Evolutionary conservation across 2,888 invertebrate genomes (phyloP).

Genomic region (Malachius bipustulatus): DNA sequence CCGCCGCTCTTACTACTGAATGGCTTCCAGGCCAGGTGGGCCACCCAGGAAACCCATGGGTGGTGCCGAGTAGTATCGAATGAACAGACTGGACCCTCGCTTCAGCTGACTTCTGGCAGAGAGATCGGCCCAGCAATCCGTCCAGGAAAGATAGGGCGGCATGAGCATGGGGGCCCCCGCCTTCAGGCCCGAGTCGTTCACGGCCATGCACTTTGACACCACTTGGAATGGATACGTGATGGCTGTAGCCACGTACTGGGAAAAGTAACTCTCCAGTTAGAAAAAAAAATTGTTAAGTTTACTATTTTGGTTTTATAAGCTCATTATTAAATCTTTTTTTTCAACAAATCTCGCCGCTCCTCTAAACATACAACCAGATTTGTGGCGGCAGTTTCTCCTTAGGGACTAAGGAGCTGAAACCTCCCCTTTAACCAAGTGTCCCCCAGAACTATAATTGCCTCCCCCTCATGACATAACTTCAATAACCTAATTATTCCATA

Average conservation of each 20-base stretch:
- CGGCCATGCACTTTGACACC: constrained; percentile 83
- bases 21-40: no score
- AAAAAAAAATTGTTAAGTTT: constrained; percentile 2
- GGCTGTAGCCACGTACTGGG: constrained; percentile 65
- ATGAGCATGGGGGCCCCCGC: constrained; percentile 77
- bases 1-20: no score
- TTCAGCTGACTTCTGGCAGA: constrained; percentile 64
- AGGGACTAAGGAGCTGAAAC: no score
- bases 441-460: no score
- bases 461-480: no score
- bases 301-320: neutral
- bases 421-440: no score
- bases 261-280: constrained; percentile 19
- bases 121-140: constrained; percentile 73
- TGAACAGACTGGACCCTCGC: constrained; percentile 72
- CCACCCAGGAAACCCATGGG: no score
- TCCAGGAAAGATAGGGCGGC: constrained; percentile 72
- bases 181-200: constrained; percentile 65
- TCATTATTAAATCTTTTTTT: neutral
- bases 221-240: constrained; percentile 88
- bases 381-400: no score
- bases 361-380: no score
- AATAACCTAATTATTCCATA: no score
- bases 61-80: constrained; percentile 59
- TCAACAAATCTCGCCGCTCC: no score